These are phyloP conservation scores for Leptopilina myrica DNA, from an alignment of 2,888 invertebrate species.

Conservation along the genomic window DNA sequence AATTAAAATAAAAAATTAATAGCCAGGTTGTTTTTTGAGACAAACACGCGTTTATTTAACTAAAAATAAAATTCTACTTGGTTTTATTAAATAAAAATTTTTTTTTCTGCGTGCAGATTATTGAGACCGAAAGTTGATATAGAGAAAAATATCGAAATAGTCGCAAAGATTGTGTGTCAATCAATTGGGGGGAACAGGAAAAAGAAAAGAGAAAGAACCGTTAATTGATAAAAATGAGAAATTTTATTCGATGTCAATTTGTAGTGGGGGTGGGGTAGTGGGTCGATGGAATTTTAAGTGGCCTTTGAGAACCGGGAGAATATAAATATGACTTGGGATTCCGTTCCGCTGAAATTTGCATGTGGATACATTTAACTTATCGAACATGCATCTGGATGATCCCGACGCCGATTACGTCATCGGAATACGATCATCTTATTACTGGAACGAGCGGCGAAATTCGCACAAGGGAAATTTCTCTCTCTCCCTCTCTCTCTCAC, in stretches of 20 bases:
- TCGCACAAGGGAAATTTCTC: neutral
- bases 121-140: too few species aligned
- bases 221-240: conserved; percentile 19
- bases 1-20: too few species aligned
- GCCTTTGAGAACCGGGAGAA: neutral
- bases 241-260: conserved; percentile 20
- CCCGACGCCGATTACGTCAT: conserved; percentile 21
- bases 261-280: neutral
- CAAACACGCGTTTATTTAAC: too few species aligned
- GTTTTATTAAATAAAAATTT: neutral
- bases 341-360: conserved; percentile 25
- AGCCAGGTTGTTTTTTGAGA: too few species aligned
- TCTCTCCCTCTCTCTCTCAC: too few species aligned
- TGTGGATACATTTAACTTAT: conserved; percentile 36
- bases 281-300: conserved; percentile 40
- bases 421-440: conserved; percentile 25
- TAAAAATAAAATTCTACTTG: too few species aligned
- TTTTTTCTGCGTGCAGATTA: neutral
- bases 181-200: neutral
- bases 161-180: neutral
- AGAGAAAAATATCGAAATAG: neutral
- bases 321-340: conserved; percentile 30
- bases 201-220: neutral
- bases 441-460: conserved; percentile 1
- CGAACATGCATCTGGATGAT: conserved; percentile 36